Percentiles rank a stretch among this genome's conserved stretches.
These are phyloP conservation scores for Varanus komodoensis DNA, from an alignment of 2,113 vertebrate species.

Conservation along the genomic window DNA sequence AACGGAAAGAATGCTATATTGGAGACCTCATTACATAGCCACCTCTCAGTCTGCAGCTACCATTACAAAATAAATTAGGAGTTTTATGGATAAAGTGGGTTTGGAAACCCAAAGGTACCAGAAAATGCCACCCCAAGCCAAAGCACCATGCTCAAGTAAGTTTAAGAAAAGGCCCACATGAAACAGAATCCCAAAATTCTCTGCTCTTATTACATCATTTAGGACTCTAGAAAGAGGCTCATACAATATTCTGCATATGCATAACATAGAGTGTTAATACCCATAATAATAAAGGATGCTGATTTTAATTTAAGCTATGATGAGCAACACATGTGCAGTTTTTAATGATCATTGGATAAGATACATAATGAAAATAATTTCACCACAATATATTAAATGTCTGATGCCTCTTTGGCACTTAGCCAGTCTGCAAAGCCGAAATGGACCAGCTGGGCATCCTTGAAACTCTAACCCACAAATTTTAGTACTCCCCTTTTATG, in stretches of 20 bases:
- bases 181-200: neutral
- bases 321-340: neutral
- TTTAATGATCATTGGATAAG: neutral
- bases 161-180: neutral
- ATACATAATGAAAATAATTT: conserved; percentile 35
- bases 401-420: neutral
- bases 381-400: conserved; percentile 18
- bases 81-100: neutral
- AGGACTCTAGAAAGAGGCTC: neutral
- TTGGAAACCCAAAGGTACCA: neutral
- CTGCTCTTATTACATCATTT: neutral
- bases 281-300: neutral
- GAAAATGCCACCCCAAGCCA: neutral
- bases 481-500: neutral
- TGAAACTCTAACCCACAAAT: neutral
- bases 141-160: neutral
- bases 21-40: too few relatives aligned
- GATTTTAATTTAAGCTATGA: neutral
- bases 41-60: too few relatives aligned
- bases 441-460: neutral
- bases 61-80: neutral
- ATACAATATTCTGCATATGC: neutral
- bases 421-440: neutral
- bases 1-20: too few relatives aligned
- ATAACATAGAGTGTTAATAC: neutral